Percentiles rank a stretch among this genome's conserved stretches.
Evolutionary conservation across 2,113 vertebrate species (phyloP).

Genomic region (Xiphophorus couchianus): DNA sequence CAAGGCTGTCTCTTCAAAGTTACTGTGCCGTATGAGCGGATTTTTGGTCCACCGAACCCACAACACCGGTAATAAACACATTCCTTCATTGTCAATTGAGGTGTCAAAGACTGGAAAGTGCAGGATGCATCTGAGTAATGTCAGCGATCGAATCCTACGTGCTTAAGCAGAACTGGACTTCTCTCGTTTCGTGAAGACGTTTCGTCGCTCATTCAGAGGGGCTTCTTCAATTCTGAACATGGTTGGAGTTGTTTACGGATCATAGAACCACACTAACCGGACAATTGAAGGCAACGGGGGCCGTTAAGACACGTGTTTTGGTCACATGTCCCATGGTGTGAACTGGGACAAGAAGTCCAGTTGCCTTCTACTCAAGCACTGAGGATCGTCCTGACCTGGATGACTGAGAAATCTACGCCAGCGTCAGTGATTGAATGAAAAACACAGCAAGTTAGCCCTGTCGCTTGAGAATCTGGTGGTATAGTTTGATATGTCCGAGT

Average conservation of each 20-base stretch:
- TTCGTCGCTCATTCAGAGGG: neutral
- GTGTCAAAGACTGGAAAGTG: slow-evolving; percentile 58
- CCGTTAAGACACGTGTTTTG: neutral
- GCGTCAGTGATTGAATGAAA: neutral
- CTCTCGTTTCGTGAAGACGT: neutral
- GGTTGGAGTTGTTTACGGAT: neutral
- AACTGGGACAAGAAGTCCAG: neutral
- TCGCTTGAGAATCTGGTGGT: slow-evolving; percentile 22
- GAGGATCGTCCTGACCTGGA: neutral
- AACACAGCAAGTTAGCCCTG: slow-evolving; percentile 44
- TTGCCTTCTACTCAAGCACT: neutral
- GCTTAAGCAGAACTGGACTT: neutral
- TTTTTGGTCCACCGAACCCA: slow-evolving; percentile 60
- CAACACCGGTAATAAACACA: slow-evolving; percentile 41
- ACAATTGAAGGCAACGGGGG: neutral
- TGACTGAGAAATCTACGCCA: neutral
- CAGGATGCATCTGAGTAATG: slow-evolving; percentile 51
- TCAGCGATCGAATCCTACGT: slow-evolving; percentile 7
- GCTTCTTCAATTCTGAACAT: neutral
- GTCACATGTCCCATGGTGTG: neutral
- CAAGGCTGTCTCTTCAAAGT: slow-evolving; percentile 16
- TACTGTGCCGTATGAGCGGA: slow-evolving; percentile 29
- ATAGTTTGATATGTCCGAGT: slow-evolving; percentile 24
- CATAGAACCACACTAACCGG: neutral
- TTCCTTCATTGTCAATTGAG: slow-evolving; percentile 61